phyloP scores from a whole-genome alignment of 1,140 invertebrate genomes.

The Mamestra configurata region DNA sequence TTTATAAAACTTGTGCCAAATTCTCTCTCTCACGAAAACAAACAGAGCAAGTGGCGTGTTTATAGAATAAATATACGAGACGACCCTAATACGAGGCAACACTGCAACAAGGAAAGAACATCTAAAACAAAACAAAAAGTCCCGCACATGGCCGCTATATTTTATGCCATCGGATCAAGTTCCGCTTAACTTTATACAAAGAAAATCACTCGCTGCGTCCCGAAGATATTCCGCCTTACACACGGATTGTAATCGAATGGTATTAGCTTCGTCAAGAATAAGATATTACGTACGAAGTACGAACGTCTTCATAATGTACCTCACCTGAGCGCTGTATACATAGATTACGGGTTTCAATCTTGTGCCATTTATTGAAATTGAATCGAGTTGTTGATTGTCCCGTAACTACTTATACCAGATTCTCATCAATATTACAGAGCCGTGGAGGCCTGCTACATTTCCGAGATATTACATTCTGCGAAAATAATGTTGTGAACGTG shows the following conservation, averaged over 20 bases:
- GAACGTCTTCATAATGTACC: conserved; percentile 32
- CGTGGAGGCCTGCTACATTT: conserved; percentile 4
- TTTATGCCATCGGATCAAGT: conserved; percentile 53
- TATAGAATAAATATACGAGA: conserved; percentile 26
- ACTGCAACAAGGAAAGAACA: conserved; percentile 43
- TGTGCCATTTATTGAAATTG: conserved; percentile 51
- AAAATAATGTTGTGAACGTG: conserved; percentile 11
- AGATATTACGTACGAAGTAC: conserved; percentile 43
- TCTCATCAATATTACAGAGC: conserved; percentile 39
- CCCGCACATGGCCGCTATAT: conserved; percentile 50
- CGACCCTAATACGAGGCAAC: conserved; percentile 42
- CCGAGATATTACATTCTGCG: conserved; percentile 23
- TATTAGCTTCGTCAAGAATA: conserved; percentile 48
- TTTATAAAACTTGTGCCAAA: conserved; percentile 17
- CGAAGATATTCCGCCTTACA: conserved; percentile 49
- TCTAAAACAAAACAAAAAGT: conserved; percentile 53
- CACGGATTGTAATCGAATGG: conserved; percentile 51
- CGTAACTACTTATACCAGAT: conserved; percentile 48
- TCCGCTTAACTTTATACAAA: conserved; percentile 52
- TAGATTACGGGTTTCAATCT: conserved; percentile 50
- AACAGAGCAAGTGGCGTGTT: conserved; percentile 19
- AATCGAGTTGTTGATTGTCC: conserved; percentile 45
- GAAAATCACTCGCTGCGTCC: conserved; percentile 43
- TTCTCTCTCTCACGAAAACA: background rate
- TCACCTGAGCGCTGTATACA: conserved; percentile 49